These are phyloP conservation scores for Gymnocypris eckloni DNA, from an alignment of 2,797 vertebrate species.

Conservation along the genomic window DNA sequence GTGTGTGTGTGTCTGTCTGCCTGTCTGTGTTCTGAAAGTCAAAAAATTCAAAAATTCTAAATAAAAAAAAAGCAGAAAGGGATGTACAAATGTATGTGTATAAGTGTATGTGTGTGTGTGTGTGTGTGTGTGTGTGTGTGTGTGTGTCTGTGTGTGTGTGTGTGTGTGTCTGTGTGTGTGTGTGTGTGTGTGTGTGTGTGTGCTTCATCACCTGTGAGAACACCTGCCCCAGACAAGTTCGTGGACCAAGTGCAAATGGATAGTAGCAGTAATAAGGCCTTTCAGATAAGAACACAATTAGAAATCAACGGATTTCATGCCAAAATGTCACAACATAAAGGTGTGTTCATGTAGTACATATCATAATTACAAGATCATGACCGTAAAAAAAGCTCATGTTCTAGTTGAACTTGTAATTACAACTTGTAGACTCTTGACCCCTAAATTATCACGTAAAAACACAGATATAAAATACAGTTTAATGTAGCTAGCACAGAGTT, in stretches of 20 bases:
- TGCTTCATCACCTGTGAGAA: conserved; percentile 86
- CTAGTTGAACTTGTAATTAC: not conserved
- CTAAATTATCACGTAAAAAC: not conserved
- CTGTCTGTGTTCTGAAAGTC: no score
- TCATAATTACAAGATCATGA: not conserved
- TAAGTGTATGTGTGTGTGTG: no score
- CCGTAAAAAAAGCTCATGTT: not conserved
- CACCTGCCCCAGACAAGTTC: conserved; percentile 86
- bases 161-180: no score
- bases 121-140: no score
- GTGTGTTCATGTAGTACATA: not conserved
- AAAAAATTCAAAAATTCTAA: no score
- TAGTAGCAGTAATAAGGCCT: conserved; percentile 91
- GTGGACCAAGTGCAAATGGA: conserved; percentile 88
- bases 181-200: not conserved
- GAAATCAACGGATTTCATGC: not conserved
- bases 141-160: no score
- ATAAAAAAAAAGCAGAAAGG: no score
- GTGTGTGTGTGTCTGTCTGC: conserved; percentile 78
- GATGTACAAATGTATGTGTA: rapidly evolving
- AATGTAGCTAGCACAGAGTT: not conserved
- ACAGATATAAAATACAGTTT: not conserved
- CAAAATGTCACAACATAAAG: not conserved
- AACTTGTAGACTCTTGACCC: not conserved
- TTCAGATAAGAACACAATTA: conserved; percentile 3